Conservation (phyloP, 2,113 vertebrate species). For the Delphinus delphis region DNA sequence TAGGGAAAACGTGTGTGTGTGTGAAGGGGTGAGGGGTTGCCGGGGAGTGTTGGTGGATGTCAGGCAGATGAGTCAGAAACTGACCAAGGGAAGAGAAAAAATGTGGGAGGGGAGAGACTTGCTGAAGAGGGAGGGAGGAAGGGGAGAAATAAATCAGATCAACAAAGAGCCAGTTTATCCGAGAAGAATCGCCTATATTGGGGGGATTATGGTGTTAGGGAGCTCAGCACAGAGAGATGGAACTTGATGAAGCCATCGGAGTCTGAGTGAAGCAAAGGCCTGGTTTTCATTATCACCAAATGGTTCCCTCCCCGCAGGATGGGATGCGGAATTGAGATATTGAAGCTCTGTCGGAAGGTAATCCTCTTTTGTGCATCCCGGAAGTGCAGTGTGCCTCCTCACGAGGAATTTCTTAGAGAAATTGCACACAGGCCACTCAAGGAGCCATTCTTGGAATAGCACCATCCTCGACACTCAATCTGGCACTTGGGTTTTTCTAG, state of each 20-base stretch:
- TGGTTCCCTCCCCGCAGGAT: constrained; percentile 63
- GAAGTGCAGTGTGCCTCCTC: constrained; percentile 63
- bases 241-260: constrained; percentile 78
- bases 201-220: constrained; percentile 77
- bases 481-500: neutral
- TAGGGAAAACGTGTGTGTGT: neutral
- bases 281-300: constrained; percentile 77
- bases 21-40: neutral
- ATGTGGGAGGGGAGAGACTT: neutral
- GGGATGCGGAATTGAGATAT: constrained; percentile 78
- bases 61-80: neutral
- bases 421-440: constrained; percentile 34
- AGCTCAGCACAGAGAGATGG: constrained; percentile 66
- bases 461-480: neutral
- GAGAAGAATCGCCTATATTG: constrained; percentile 71
- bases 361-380: constrained; percentile 70
- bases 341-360: constrained; percentile 79
- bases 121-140: neutral
- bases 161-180: constrained; percentile 76
- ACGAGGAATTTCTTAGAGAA: constrained; percentile 66
- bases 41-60: neutral
- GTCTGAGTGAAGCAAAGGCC: constrained; percentile 71
- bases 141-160: constrained; percentile 66
- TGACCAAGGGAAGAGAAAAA: neutral
- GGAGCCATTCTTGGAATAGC: neutral